Base-by-base conservation (phyloP, 35 echinoderm and acorn worm genomes). In the Apostichopus californicus region DNA sequence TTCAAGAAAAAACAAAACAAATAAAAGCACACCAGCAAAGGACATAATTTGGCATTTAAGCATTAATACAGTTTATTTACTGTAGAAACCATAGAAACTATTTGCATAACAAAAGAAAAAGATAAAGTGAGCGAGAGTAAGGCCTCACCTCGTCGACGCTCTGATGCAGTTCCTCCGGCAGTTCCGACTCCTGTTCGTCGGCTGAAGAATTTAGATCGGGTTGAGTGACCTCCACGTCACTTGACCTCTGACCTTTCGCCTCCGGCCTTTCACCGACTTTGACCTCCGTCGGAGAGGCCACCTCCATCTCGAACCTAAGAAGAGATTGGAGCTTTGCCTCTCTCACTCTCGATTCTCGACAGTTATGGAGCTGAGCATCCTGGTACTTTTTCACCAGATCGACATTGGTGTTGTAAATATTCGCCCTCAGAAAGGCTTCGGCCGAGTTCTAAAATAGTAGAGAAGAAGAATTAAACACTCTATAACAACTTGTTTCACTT, bases 271-370 rank as follows among this genome's bases (percentile, higher is more conserved):
- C 46, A n/a, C 52, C 5, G 13, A 75, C 20, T 22, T 18, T 75
- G 71, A 75, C 71, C 6, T 75, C 71, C 17, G n/a, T 75, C 15
- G 80, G 80, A 12, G 20, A 83, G 9, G 53, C 46, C 55, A 83
- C 80, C 56, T 83, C 80, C 80, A 83, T n/a, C 52, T 83, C 80
- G 3, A 83, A 83, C 53, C 80, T 5, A 10, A 83, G 80, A 8
- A 83, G 80, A 54, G 80, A 83, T 3, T 83, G 80, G 46, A 83
- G 80, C 28, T 83, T n/a, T 15, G 80, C 28, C 58, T 83, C 81
- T 85, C 81, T 57, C 81, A 57, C 57, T 59, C 56, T 85, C 28
- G 56, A 23, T 81, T 46, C 78, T 81, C 10, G 25, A 81, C 13
- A 52, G 78, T 81, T 46, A 23, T 18, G 5, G 0, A 81, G 23